phyloP scores from a whole-genome alignment of 2,888 invertebrate species.

The Nomada fucata region DNA sequence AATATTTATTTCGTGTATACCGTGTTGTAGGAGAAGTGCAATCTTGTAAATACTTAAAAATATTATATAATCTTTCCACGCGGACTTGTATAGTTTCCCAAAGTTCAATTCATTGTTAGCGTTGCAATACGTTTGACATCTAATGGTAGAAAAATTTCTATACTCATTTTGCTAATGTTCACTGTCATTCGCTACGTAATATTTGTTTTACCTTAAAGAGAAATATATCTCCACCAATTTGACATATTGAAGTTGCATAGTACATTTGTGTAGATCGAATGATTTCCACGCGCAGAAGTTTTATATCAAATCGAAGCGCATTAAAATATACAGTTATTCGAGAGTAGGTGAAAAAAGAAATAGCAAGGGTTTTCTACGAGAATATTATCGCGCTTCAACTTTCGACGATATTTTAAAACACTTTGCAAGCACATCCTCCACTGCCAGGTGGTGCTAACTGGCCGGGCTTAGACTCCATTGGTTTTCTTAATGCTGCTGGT shows the following conservation, averaged over 20 bases:
- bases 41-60: no score
- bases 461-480: conserved; percentile 45
- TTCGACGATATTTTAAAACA: conserved; percentile 64
- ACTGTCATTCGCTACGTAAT: no score
- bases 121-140: no score
- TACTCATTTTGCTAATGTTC: no score
- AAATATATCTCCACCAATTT: background rate
- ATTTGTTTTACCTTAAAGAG: no score
- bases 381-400: conserved; percentile 6
- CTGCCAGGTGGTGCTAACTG: conserved; percentile 68
- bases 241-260: background rate
- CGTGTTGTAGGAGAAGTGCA: no score
- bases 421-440: conserved; percentile 61
- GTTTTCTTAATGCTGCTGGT: conserved; percentile 48
- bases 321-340: background rate
- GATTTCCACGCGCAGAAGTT: background rate
- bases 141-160: no score
- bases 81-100: no score
- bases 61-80: no score
- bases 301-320: background rate
- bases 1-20: no score
- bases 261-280: background rate
- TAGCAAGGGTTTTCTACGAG: no score
- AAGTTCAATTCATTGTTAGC: no score
- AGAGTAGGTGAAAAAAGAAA: background rate